Percentiles rank a stretch among this genome's conserved stretches.
These are phyloP conservation scores for Drosophila oshimai DNA, from an alignment of 1,140 invertebrate genomes.

Conservation along the genomic window DNA sequence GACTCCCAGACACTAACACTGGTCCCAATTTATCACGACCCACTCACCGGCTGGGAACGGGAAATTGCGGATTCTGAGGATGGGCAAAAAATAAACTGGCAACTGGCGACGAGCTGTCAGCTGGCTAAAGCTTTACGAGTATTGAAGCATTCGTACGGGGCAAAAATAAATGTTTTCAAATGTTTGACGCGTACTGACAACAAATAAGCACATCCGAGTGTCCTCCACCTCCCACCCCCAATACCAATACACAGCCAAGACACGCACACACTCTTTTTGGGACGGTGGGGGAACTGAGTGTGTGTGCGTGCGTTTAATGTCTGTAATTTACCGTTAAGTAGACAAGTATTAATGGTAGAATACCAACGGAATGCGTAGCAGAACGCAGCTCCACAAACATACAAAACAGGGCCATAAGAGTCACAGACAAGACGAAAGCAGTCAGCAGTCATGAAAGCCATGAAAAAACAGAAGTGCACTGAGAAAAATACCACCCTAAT, in stretches of 20 bases:
- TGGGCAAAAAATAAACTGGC: constrained; percentile 44
- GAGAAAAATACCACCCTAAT: not conserved
- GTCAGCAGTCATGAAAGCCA: constrained; percentile 39
- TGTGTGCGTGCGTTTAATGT: constrained; percentile 71
- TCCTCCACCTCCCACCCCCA: not conserved
- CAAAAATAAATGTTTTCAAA: constrained; percentile 81
- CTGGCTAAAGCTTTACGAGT: constrained; percentile 56
- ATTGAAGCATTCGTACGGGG: constrained; percentile 66
- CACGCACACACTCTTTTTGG: constrained; percentile 42
- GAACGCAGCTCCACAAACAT: constrained; percentile 73
- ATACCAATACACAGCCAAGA: constrained; percentile 8
- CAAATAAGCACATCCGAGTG: constrained; percentile 64
- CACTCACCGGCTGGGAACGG: not conserved
- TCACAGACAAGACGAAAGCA: constrained; percentile 42
- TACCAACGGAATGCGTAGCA: constrained; percentile 80
- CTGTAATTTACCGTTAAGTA: constrained; percentile 82
- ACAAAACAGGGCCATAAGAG: constrained; percentile 53
- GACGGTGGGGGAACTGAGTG: not conserved
- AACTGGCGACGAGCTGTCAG: constrained; percentile 52
- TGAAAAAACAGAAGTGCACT: constrained; percentile 31
- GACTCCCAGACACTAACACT: constrained; percentile 3
- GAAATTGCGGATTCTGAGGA: not conserved
- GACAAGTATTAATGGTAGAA: constrained; percentile 82
- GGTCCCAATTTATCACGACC: constrained; percentile 21
- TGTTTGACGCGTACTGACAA: constrained; percentile 79